Evolutionary conservation across 2,113 vertebrate genomes (phyloP).

Genomic region (Hyperoodon ampullatus): DNA sequence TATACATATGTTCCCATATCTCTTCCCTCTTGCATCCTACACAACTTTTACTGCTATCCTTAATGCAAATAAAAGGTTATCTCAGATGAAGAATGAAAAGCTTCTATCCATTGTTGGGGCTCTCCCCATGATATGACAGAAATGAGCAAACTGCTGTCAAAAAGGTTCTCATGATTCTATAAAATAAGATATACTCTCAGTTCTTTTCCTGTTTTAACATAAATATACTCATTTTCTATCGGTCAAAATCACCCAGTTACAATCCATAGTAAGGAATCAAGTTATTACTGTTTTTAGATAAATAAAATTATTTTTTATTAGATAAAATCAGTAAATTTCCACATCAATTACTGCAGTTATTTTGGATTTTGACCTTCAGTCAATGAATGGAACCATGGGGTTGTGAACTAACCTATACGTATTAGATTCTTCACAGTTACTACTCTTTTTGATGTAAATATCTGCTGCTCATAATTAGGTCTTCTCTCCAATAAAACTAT

Average conservation of each 20-base stretch:
- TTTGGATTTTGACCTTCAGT: constrained; percentile 34
- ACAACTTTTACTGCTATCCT: constrained; percentile 49
- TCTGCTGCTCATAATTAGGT: neutral
- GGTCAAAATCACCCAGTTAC: neutral
- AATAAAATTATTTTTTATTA: constrained; percentile 14
- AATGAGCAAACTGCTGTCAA: neutral
- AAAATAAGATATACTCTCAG: neutral
- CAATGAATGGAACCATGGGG: neutral
- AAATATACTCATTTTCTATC: constrained; percentile 39
- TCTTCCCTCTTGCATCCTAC: neutral
- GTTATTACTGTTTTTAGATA: neutral
- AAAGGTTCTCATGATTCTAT: neutral
- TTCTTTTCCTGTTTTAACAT: constrained; percentile 30
- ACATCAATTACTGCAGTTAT: constrained; percentile 38
- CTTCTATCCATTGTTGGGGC: neutral
- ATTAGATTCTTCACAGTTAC: neutral
- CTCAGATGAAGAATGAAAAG: constrained; percentile 21
- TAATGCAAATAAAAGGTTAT: constrained; percentile 35
- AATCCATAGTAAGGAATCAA: constrained; percentile 11
- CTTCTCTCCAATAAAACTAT: neutral
- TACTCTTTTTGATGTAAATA: neutral
- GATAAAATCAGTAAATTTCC: constrained; percentile 28
- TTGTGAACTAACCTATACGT: neutral
- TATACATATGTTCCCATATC: no score
- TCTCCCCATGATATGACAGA: neutral